phyloP scores from a whole-genome alignment of 2,113 vertebrate genomes.

The Eretmochelys imbricata region DNA sequence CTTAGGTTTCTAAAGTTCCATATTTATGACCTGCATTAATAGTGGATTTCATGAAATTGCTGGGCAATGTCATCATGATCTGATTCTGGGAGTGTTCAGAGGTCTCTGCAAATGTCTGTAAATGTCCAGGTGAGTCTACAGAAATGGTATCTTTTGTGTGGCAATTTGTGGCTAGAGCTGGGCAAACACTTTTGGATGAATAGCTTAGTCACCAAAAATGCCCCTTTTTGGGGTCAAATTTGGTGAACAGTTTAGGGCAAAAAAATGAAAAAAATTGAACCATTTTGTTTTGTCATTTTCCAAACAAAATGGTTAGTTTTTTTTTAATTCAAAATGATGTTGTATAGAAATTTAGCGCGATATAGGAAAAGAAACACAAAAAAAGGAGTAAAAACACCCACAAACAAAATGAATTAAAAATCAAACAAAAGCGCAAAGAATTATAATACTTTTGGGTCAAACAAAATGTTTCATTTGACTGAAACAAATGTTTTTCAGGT shows the following conservation, averaged over 20 bases:
- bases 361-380: background rate
- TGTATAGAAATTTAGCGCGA: background rate
- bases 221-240: background rate
- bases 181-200: background rate
- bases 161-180: background rate
- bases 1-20: background rate
- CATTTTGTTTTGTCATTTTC: background rate
- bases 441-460: background rate
- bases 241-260: background rate
- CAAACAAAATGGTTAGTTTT: background rate
- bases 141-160: rapidly evolving
- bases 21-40: background rate
- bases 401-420: background rate
- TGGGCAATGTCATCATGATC: background rate
- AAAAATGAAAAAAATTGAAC: background rate
- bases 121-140: background rate
- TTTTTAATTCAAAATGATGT: background rate
- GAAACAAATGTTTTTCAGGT: background rate
- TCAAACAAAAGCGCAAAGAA: background rate
- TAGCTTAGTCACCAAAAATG: background rate
- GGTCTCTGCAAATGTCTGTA: background rate
- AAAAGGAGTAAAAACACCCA: background rate
- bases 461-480: background rate
- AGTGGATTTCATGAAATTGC: background rate
- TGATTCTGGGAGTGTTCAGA: rapidly evolving